A percentile compares a stretch with the other conserved stretches of the same genome.
Evolutionary conservation across 2,888 invertebrate genomes (phyloP).

Genomic region (Amphiduros pacificus): DNA sequence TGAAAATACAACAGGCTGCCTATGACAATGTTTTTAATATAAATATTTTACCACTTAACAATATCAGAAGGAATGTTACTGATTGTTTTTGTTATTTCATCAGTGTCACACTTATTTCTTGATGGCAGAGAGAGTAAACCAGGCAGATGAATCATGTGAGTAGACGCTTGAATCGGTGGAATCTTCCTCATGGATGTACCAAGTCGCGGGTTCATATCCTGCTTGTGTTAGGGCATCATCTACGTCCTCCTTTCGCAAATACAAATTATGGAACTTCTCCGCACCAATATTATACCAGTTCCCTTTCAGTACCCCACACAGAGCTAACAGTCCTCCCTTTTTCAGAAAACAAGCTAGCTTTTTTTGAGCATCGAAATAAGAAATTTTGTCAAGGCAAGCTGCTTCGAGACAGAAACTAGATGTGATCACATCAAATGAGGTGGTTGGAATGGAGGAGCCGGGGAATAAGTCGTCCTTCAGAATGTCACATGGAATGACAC

Average conservation of each 20-base stretch:
- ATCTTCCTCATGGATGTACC: neutral
- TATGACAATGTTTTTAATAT: too few species aligned
- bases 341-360: neutral
- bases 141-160: too few species aligned
- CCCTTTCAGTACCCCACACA: neutral
- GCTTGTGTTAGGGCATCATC: neutral
- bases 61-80: too few species aligned
- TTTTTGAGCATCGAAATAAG: neutral
- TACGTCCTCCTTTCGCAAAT: neutral
- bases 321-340: neutral
- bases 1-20: too few species aligned
- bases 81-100: too few species aligned
- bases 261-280: neutral
- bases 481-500: too few species aligned
- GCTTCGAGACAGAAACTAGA: neutral
- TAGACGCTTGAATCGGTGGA: too few species aligned
- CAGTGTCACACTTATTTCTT: too few species aligned
- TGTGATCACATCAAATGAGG: neutral
- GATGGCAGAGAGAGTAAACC: too few species aligned
- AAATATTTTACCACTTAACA: too few species aligned
- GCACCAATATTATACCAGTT: neutral
- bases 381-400: neutral
- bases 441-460: too few species aligned
- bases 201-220: neutral
- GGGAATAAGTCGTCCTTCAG: too few species aligned